Evolutionary conservation across 1,140 invertebrate species (phyloP).

Genomic region (Trypoxylus dichotomus): DNA sequence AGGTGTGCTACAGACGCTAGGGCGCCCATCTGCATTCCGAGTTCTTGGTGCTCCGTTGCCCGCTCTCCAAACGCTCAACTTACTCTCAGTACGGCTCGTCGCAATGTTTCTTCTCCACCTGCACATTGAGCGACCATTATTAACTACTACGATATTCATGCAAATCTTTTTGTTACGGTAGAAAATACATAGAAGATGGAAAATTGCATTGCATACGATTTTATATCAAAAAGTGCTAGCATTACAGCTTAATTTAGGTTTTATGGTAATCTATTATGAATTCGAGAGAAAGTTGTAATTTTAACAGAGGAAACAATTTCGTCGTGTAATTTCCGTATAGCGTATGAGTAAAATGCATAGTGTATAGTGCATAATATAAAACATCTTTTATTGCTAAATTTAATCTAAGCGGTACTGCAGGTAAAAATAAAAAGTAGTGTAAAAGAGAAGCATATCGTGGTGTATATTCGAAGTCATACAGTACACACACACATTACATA

Average conservation of each 20-base stretch:
- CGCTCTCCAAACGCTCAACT: not conserved
- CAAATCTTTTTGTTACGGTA: not conserved
- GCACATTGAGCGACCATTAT: not conserved
- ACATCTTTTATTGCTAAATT: too few species aligned
- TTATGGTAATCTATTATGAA: too few species aligned
- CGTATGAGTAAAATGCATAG: too few species aligned
- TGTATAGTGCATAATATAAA: too few species aligned
- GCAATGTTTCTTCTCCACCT: constrained; percentile 9
- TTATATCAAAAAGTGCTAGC: not conserved
- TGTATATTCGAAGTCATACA: too few species aligned
- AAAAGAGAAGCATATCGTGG: too few species aligned
- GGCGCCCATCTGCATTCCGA: constrained; percentile 47
- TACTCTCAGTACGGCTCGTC: not conserved
- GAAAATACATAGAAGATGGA: not conserved
- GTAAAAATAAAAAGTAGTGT: too few species aligned
- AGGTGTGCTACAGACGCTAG: constrained; percentile 49
- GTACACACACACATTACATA: too few species aligned
- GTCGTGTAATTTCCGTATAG: too few species aligned
- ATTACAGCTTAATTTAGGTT: not conserved
- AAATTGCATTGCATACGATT: not conserved
- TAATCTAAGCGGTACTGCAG: too few species aligned
- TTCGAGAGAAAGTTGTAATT: too few species aligned
- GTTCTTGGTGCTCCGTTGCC: not conserved
- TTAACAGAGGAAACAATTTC: too few species aligned
- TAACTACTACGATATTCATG: not conserved